These are phyloP conservation scores for Aphidoletes aphidimyza DNA, from an alignment of 2,888 invertebrate genomes.

Conservation along the genomic window DNA sequence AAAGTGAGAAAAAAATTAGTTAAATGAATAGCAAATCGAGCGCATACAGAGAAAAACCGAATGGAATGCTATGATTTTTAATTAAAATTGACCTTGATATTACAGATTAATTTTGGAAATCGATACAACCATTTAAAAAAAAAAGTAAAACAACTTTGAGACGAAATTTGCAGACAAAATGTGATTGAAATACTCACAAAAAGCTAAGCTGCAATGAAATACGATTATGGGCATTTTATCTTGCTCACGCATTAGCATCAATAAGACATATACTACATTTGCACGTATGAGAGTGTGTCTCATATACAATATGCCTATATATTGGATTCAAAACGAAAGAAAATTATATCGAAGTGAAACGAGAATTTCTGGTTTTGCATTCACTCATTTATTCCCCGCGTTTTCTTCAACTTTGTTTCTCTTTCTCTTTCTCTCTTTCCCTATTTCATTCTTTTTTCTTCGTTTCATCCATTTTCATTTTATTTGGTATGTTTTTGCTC, in stretches of 20 bases:
- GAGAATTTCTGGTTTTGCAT: conserved; percentile 53
- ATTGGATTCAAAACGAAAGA: conserved; percentile 35
- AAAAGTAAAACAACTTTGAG: neutral
- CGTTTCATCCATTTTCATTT: conserved; percentile 18
- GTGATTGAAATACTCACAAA: neutral
- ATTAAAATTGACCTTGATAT: neutral
- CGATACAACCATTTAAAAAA: neutral
- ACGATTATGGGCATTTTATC: conserved; percentile 34
- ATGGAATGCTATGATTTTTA: neutral
- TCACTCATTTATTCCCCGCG: conserved; percentile 42
- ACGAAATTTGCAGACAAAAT: conserved; percentile 9
- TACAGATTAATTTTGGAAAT: neutral
- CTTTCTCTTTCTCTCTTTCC: neutral
- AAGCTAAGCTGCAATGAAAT: neutral
- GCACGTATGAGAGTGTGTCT: conserved; percentile 21
- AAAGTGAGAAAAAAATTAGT: neutral
- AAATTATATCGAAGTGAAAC: conserved; percentile 52
- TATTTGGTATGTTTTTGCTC: conserved; percentile 41
- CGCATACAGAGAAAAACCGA: neutral
- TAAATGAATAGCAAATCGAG: neutral
- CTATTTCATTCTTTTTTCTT: too few species aligned
- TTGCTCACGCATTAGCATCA: neutral
- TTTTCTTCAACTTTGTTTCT: neutral
- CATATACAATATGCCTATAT: neutral
- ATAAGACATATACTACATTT: conserved; percentile 1